Base-by-base conservation (phyloP, 2,797 vertebrate species). In the Phalanger gymnotis region DNA sequence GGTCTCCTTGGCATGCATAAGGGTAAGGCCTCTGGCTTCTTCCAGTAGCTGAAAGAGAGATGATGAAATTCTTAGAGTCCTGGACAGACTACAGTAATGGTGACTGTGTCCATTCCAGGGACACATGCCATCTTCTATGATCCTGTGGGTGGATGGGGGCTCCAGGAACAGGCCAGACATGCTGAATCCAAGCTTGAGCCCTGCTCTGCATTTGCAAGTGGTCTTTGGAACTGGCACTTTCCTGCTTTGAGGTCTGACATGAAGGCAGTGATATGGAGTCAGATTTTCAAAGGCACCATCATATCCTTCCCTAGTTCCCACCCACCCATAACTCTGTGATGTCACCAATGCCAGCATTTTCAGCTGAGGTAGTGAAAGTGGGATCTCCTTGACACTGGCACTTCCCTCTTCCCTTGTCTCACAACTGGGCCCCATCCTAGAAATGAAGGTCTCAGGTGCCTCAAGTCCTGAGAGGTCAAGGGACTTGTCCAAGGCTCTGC, bases 71-170 rank as follows among this genome's bases (percentile, higher is more conserved):
- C 19, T 81, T 40, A 81, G n/a, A 25, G 7, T 2, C 3, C 16
- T 25, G n/a, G 0, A 81, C 7, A 81, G 73, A 0, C 6, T 1
- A 10, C 2, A 3, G 4, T 81, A 6, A 10, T 0, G 3, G 66
- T 7, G 16, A 40, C 16, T 22, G 2, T 2, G 12, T 61, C 4
- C 2, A 34, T 34, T 6, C 5, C 6, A 73, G 1, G 61, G 34
- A 4, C 34, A 81, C 0, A 81, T 47, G 4, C 2, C 0, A 47
- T 25, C 2, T 7, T 47, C 2, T 27, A 1, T 10, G 22, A 27
- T 47, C 6, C 0, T 81, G 22, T 9, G 9, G 3, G 11, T 47
- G 7, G 73, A 19, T 25, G 22, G 2, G 19, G 40, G n/a, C 3
- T 47, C 16, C 19, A 47, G 40, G n/a, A 81, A 81, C 19, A 3